Conservation (phyloP, 1,140 invertebrate genomes). For the Drosophila funebris region DNA sequence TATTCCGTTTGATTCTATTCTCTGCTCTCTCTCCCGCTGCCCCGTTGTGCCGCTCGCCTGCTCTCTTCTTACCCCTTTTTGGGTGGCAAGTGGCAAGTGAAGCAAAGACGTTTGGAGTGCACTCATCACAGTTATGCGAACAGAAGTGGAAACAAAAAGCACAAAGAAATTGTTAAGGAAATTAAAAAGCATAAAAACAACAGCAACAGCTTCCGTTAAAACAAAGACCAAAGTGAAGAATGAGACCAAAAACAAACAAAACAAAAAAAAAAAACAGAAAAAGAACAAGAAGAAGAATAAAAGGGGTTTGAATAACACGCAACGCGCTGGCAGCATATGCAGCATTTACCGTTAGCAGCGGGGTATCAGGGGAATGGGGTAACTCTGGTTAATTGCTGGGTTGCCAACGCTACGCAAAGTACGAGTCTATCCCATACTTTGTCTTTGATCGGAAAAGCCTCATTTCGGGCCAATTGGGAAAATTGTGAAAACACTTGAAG, state of each 20-base stretch:
- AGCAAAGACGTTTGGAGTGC: conserved; percentile 75
- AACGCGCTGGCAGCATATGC: conserved; percentile 64
- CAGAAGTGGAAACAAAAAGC: conserved; percentile 71
- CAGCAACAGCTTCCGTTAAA: conserved; percentile 79
- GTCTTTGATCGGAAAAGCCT: conserved; percentile 23
- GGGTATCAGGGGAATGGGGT: neutral
- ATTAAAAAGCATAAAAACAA: conserved; percentile 82
- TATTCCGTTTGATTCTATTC: conserved; percentile 26
- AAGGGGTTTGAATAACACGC: conserved; percentile 57
- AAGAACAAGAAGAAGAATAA: conserved; percentile 36
- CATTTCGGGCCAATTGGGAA: conserved; percentile 16
- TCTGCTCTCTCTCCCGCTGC: neutral
- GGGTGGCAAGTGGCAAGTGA: conserved; percentile 49
- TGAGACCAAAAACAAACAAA: neutral
- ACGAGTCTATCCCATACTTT: conserved; percentile 2
- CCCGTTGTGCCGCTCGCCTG: neutral
- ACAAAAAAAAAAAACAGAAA: neutral
- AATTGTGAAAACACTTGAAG: neutral
- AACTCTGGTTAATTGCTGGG: conserved; percentile 35
- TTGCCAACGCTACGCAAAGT: neutral
- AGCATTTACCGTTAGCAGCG: conserved; percentile 71
- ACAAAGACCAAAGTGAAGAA: conserved; percentile 55
- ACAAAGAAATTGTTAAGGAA: conserved; percentile 80
- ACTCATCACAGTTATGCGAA: conserved; percentile 57
- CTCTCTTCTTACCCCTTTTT: neutral